Base-by-base conservation (phyloP, 2,888 invertebrate genomes). In the Drosophila infuscata region DNA sequence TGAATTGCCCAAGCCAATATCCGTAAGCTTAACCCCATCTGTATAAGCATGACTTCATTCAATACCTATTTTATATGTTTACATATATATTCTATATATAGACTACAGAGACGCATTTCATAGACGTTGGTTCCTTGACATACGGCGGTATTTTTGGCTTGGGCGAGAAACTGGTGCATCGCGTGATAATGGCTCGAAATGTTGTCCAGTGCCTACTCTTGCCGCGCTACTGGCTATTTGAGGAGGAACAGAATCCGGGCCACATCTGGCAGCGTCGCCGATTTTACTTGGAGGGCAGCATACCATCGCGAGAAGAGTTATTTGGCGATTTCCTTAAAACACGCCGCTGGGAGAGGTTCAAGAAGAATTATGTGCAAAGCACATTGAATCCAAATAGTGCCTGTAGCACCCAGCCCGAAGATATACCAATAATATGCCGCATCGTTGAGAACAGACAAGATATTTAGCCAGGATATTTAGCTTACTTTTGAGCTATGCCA, bases 181-280 rank as follows among this genome's bases (percentile, higher is more conserved):
- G 96, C 17, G 94, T 96, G 3, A 95, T 97, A 29, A 94, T 96
- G 62, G 95, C 97, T 0, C 91, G 94, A 51, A 95, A 95, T 0
- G 94, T 94, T 0, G 95, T 95, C 1, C 94, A 94, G 81, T 96
- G 96, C 80, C 93, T 97, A 87, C 92, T 96, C 32, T 92, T 97
- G 72, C 97, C 97, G 0, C 94, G 95, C 66, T 95, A 95, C 83
- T 96, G 96, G 95, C 93, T 97, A 12, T 89, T 95, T 57, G 95
- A 95, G 83, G 94, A 91, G 61, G 73, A 88, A 9, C 93, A 93
- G 80, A 93, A 93, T 79, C 91, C 92, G 1, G 93, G 93, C 0
- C 90, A 93, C 66, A 76, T 93, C n/a, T 93, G 93, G 93, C 91
- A 92, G 61, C 83, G 92, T 20, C 88, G 91, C 49, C 75, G 82